phyloP scores from a whole-genome alignment of 2,113 vertebrate genomes.

The Ptyas mucosa region DNA sequence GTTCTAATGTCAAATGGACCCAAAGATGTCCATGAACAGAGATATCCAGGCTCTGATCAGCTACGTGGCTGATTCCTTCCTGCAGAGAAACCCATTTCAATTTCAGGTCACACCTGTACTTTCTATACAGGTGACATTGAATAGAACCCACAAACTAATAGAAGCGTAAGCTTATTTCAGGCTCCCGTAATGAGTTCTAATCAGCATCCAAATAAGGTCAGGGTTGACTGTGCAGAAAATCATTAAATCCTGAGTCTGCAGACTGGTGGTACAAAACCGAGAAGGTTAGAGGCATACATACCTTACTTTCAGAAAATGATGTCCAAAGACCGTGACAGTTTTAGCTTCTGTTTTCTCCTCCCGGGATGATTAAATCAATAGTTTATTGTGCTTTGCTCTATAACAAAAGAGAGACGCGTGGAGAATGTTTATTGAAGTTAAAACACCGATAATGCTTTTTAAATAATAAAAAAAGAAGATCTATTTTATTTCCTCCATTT shows the following conservation, averaged over 20 bases:
- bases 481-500: neutral
- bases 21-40: neutral
- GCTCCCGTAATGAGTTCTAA: conserved; percentile 10
- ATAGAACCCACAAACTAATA: neutral
- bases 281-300: neutral
- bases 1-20: neutral
- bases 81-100: neutral
- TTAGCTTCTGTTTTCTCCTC: neutral
- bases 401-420: neutral
- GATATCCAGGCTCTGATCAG: neutral
- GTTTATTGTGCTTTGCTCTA: neutral
- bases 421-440: neutral
- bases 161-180: conserved; percentile 7
- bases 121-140: conserved; percentile 29
- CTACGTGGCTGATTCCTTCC: neutral
- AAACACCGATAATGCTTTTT: neutral
- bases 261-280: neutral
- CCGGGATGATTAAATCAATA: neutral
- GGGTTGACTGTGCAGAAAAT: conserved; percentile 7
- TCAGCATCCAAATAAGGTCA: conserved; percentile 20
- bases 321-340: too few relatives aligned
- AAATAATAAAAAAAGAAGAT: too few relatives aligned
- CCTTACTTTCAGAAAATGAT: neutral
- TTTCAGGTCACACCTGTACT: conserved; percentile 17
- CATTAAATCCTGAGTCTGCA: neutral